Base-by-base conservation (phyloP, 37 sponge, comb jelly and placozoan species). In the Theonella swinhoei region DNA sequence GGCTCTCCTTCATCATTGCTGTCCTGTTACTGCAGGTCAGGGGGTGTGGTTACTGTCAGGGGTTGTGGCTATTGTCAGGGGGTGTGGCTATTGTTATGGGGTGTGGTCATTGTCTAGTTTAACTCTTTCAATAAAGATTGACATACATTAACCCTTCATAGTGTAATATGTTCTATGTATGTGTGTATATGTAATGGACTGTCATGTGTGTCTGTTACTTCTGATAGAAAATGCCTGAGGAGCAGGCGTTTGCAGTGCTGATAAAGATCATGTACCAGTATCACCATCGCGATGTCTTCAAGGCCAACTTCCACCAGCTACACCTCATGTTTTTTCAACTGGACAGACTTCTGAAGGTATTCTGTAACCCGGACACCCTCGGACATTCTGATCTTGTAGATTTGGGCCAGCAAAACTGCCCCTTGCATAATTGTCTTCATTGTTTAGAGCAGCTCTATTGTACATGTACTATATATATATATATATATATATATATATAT, bases 261-360 rank as follows among this genome's bases (percentile, higher is more conserved):
- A 93, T 96, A 54, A 94, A 97, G 78, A 87, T 98, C 72, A 96
- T 98, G 97, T 94, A 84, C 80, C 74, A 90, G 62, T 94, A 98
- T 65, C 85, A 74, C 33, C 94, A 97, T 54, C 42, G 99, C 25
- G 91, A 98, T 26, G 63, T 98, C 71, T 98, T 98, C 89, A 96
- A 91, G 81, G 60, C 89, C 37, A 88, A 89, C 76, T 89, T 93
- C 42, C 61, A 79, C 4, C 26, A 76, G 68, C 90, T 97, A 1
- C 94, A 95, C 63, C 83, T 92, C 75, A 91, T 85, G 81, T 89
- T 95, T 42, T 97, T 69, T 74, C 91, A 93, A 58, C 79, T 97
- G 39, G 92, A 93, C 39, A 81, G 81, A 64, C 81, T 97, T 25
- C n/a, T 95, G 1, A 95, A 95, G 83, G 96, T 92, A 47, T 14